Evolutionary conservation across 2,797 vertebrate genomes (phyloP), one percentile per base, ranked within the genome.

Genomic region (Potorous gilbertii): DNA sequence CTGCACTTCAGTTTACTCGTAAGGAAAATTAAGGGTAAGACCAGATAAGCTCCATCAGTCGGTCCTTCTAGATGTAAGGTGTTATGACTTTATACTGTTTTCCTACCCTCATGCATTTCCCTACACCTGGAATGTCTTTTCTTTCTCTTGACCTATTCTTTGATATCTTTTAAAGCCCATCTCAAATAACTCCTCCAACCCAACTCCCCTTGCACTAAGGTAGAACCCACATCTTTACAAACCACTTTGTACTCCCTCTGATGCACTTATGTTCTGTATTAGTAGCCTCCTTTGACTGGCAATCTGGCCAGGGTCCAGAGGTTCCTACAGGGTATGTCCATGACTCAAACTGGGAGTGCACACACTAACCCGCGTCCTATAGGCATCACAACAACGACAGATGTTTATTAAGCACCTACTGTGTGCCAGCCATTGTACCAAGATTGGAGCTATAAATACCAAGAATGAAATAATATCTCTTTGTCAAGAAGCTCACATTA

Each of bases 1-100:
- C 59, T 24, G 13, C 59, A 81, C 66, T 29, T 81, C 0, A 0
- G 4, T 46, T 54, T 46, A 12, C 56, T 57, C 1, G 16, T 54
- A 54, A 54, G 18, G 4, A 74, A 92, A 40, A 46, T 40, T 4
- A 29, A 95, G 59, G 24, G 12, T 6, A 24, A 50, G n/a, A 54
- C 91, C 55, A 54, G 54, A 54, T 9, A 54, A 16, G 1, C 16
- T 1, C 91, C 46, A 90, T 93, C 55, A 29, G 28, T 18, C 91
- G 2, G 28, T 18, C 91, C 3, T 52, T 57, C 90, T 16, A 62
- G 66, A 34, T 52, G n/a, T 5, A 27, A 52, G 24, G 46, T 1
- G 54, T 91, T 57, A 1, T 14, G 34, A 52, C 13, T 91, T 54
- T 55, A 9, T 50, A 27, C 46, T 1, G 13, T 18, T 31, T 27